Evolutionary conservation across 1,140 invertebrate genomes (phyloP).

Genomic region (Paramacrobiotus metropolitanus): DNA sequence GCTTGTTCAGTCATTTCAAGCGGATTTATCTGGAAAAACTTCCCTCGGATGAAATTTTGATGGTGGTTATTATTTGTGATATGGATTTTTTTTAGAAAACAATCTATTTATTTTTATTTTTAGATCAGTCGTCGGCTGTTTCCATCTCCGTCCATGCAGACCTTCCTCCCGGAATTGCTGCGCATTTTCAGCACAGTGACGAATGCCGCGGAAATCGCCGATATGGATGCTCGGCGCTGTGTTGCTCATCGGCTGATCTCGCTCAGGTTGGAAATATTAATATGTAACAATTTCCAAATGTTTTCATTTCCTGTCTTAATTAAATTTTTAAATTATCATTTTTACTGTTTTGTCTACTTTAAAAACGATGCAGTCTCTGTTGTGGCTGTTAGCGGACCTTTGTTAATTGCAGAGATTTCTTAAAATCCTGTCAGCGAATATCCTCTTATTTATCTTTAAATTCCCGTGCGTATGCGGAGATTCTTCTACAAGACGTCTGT

Average conservation of each 20-base stretch:
- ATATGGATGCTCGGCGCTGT: not conserved
- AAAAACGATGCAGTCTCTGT: conserved; percentile 6
- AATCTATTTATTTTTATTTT: not conserved
- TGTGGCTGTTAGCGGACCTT: not conserved
- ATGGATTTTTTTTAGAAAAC: not conserved
- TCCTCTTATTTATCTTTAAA: conserved; percentile 44
- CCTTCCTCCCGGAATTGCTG: not conserved
- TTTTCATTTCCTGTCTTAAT: no score
- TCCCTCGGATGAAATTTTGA: not conserved
- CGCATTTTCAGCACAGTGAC: not conserved
- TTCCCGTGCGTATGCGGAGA: conserved; percentile 42
- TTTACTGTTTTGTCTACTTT: conserved; percentile 2
- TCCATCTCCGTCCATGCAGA: not conserved
- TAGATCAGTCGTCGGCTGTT: not conserved
- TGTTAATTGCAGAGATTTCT: conserved; percentile 49
- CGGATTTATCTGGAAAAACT: not conserved
- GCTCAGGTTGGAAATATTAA: conserved; percentile 29
- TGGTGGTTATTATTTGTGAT: no score
- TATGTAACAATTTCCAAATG: no score
- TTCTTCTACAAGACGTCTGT: conserved; percentile 63
- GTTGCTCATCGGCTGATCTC: conserved; percentile 20
- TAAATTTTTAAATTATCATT: no score
- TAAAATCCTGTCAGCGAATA: conserved; percentile 69
- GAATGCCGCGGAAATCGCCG: not conserved
- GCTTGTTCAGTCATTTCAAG: not conserved